These are phyloP conservation scores for Zaprionus lachaisei DNA, from an alignment of 1,140 invertebrate species.

Conservation along the genomic window DNA sequence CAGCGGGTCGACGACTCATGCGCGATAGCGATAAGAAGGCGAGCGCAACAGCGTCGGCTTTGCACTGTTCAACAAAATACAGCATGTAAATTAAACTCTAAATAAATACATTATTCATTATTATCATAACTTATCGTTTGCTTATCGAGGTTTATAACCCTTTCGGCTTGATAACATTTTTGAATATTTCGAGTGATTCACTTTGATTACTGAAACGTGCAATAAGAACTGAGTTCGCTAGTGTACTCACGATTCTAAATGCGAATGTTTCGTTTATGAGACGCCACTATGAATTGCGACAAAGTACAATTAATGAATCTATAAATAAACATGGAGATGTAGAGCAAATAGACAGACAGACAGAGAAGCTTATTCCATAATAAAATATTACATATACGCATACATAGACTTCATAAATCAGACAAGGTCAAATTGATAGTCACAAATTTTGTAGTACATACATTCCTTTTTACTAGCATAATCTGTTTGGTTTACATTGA, in stretches of 20 bases:
- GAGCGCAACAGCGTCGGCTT: background rate
- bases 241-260: background rate
- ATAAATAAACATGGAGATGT: conserved; percentile 7
- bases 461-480: background rate
- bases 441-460: background rate
- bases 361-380: background rate
- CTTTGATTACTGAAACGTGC: background rate
- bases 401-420: background rate
- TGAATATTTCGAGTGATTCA: background rate
- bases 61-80: background rate
- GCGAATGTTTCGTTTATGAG: background rate
- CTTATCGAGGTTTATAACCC: background rate
- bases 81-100: background rate
- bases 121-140: background rate
- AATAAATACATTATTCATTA: conserved; percentile 3
- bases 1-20: background rate
- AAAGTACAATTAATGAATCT: conserved; percentile 1
- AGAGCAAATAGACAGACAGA: background rate
- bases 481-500: background rate
- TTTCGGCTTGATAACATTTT: background rate
- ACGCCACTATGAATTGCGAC: conserved; percentile 2
- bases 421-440: background rate
- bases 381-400: background rate
- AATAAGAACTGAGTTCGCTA: background rate
- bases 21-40: conserved; percentile 20